phyloP scores from a whole-genome alignment of 1,140 invertebrate genomes.

The Zaprionus lachaisei region DNA sequence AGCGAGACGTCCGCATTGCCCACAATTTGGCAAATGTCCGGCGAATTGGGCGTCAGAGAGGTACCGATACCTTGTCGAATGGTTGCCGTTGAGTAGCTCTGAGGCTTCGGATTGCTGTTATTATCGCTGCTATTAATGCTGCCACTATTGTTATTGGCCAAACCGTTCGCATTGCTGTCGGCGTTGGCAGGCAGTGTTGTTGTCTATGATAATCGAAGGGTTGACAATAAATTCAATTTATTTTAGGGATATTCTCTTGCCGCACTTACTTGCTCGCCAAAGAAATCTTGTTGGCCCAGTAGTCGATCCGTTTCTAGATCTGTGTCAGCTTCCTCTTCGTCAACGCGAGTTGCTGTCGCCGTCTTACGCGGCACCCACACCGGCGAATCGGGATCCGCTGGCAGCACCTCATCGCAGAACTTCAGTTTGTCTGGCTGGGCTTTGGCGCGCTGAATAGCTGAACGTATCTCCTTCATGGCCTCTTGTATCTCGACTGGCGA shows the following conservation, averaged over 20 bases:
- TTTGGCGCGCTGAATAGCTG: conserved; percentile 90
- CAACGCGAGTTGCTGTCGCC: conserved; percentile 16
- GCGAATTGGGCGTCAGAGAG: conserved; percentile 74
- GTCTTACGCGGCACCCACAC: conserved; percentile 82
- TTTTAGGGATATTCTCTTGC: neutral
- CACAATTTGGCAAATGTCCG: conserved; percentile 80
- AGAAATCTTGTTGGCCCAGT: conserved; percentile 94
- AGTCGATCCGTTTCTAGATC: conserved; percentile 95
- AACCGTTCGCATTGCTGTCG: conserved; percentile 68
- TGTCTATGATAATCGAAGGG: neutral
- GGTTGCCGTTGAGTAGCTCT: conserved; percentile 73
- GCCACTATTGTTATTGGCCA: conserved; percentile 50
- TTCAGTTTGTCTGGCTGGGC: conserved; percentile 82
- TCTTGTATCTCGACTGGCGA: conserved; percentile 86
- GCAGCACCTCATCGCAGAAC: conserved; percentile 76
- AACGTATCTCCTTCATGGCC: conserved; percentile 92
- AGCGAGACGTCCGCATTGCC: conserved; percentile 61
- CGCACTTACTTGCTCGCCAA: conserved; percentile 90
- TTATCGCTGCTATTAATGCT: conserved; percentile 58
- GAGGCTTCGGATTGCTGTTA: conserved; percentile 74
- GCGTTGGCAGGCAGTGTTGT: conserved; percentile 17
- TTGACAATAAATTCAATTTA: neutral
- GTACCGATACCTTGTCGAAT: conserved; percentile 82
- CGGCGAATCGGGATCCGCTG: conserved; percentile 74
- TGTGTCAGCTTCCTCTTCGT: conserved; percentile 92